phyloP scores from a whole-genome alignment of 1,140 invertebrate genomes.

The Diachasma alloeum region DNA sequence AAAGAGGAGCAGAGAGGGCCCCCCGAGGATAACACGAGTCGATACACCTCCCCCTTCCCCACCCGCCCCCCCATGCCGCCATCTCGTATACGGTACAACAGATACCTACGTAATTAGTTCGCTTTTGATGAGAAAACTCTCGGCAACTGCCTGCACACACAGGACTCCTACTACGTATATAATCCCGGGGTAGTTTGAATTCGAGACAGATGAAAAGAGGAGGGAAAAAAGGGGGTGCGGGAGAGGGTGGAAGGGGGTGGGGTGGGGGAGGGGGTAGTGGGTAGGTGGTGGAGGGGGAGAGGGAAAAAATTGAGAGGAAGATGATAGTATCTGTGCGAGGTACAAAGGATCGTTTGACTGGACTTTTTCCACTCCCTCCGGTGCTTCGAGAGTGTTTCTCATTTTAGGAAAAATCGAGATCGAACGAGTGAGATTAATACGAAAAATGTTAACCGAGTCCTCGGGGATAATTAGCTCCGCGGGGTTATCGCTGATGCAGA shows the following conservation, averaged over 20 bases:
- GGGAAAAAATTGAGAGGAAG: not conserved
- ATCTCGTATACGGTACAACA: conserved; percentile 22
- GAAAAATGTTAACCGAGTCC: not conserved
- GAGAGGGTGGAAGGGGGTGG: not conserved
- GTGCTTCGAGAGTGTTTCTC: not conserved
- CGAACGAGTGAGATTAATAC: conserved; percentile 1
- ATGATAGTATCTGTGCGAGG: not conserved
- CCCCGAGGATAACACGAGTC: not conserved
- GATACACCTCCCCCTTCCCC: not conserved
- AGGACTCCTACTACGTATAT: not conserved
- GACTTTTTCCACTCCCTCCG: not conserved
- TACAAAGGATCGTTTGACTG: not conserved
- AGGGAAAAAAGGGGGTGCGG: not conserved
- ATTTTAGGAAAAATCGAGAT: not conserved
- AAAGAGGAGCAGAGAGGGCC: not conserved
- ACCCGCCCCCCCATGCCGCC: not conserved
- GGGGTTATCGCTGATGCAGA: not conserved
- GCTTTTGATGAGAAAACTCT: conserved; percentile 40
- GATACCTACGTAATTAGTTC: conserved; percentile 39
- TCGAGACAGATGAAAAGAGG: not conserved
- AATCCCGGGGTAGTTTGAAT: conserved; percentile 2
- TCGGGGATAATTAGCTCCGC: not conserved
- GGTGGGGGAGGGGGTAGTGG: not conserved
- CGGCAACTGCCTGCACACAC: conserved; percentile 11
- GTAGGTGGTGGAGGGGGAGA: not conserved